A percentile compares a stretch with the other conserved stretches of the same genome.
Conservation (phyloP, 2,888 invertebrate species). For the Ennomos erosarius region DNA sequence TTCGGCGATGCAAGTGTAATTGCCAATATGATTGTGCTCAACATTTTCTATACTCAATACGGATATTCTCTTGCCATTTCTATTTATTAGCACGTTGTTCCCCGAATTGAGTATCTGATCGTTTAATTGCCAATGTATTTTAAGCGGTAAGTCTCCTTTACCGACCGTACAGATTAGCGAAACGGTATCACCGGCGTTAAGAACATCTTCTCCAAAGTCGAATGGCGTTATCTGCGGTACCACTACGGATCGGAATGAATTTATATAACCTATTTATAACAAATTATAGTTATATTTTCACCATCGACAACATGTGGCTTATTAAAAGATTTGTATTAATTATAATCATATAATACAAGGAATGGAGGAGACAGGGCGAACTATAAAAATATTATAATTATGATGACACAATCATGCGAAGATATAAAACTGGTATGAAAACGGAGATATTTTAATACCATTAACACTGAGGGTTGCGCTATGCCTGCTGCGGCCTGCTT, state of each 20-base stretch:
- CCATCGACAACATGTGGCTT: too few species aligned
- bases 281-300: too few species aligned
- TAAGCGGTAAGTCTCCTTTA: slow-evolving; percentile 89
- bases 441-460: slow-evolving; percentile 18
- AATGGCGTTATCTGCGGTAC: slow-evolving; percentile 92
- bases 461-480: slow-evolving; percentile 87
- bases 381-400: slow-evolving; percentile 9
- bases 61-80: slow-evolving; percentile 87
- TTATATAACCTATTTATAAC: background rate
- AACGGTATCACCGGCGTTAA: slow-evolving; percentile 90
- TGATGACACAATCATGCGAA: slow-evolving; percentile 14
- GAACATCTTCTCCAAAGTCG: slow-evolving; percentile 90
- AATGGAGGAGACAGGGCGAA: background rate
- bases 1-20: slow-evolving; percentile 87
- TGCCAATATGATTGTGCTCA: slow-evolving; percentile 85
- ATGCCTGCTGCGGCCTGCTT: slow-evolving; percentile 86
- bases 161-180: slow-evolving; percentile 89
- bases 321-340: background rate
- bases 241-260: slow-evolving; percentile 77
- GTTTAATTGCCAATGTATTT: slow-evolving; percentile 90
- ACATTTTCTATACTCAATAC: slow-evolving; percentile 88
- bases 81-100: slow-evolving; percentile 85
- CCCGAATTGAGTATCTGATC: slow-evolving; percentile 78
- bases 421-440: slow-evolving; percentile 1
- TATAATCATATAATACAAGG: background rate